Evolutionary conservation across 2,113 vertebrate genomes (phyloP), one percentile per base, ranked within the genome.

Genomic region (Chaenocephalus aceratus): DNA sequence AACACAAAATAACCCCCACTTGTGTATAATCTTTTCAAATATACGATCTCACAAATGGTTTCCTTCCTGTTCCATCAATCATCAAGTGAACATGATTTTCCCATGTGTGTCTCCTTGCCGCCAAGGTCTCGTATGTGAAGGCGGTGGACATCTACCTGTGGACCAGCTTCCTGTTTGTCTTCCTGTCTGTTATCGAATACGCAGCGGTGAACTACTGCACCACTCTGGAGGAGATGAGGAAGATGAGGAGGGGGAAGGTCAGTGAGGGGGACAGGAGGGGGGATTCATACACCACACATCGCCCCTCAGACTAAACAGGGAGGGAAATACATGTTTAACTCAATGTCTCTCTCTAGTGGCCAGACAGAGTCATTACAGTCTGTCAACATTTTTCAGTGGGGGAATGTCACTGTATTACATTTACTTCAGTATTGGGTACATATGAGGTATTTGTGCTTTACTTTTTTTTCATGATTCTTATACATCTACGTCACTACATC

Each of bases 181-280:
- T 97, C 92, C 95, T 97, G 71, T 97, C 97, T 0, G 96, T 97
- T 73, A 96, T 96, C 0, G 97, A 97, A 82, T 98, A 97, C 0
- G 97, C 97, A 3, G 96, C 96, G 0, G 95, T 98, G 73, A 98
- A 97, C 94, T 97, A 97, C 95, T 96, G 97, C 89, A 98, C 97
- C 84, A 97, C 97, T 0, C 77, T 94, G 62, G 96, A 97, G 92
- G 97, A 97, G 91, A 95, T 94, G 94, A 95, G 92, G 87, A 94
- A 94, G 86, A 93, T 95, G 87, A 94, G 84, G 51, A 86, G 80
- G 85, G 71, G 92, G 65, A 79, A 93, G 90, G 80, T 94, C 67
- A 84, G 73, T 3, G n/a, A 10, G 15, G 46, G 8, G 5, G 5
- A 7, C 23, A 15, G 15, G 48, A 3, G 53, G 2, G 48, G 6